Evolutionary conservation across 2,888 invertebrate genomes (phyloP), one percentile per base, ranked within the genome.

Genomic region (Scaeva pyrastri): DNA sequence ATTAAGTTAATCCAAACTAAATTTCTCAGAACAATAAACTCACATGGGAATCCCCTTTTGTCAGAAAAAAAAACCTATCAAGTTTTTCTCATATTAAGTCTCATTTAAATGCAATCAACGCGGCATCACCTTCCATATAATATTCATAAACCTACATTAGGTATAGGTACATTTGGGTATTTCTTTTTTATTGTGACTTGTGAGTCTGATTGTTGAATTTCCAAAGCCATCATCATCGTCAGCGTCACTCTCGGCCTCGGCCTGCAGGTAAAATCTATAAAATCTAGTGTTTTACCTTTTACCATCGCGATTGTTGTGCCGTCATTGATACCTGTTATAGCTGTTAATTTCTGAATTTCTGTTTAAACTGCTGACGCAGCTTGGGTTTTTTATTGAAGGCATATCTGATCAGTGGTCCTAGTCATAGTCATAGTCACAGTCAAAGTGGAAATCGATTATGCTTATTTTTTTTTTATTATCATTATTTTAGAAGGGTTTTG

Each of bases 51-150:
- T 68, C 66, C 48, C 79, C 36, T 39, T 56, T 14, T 21, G 10
- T 8, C 45, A 7, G n/a, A 56, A 36, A 39, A 2, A 58, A 58
- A 58, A n/a, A 62, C 41, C 21, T 23, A 8, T 60, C 7, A 73
- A 45, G 26, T 48, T 43, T 74, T 71, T 84, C 52, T 36, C 50
- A 84, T 58, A 85, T 81, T 43, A 50, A 48, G 64, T 72, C 88
- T 88, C 78, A 88, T 88, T 88, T 87, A 77, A 88, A 88, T 88
- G 88, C 88, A 88, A 80, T 81, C 81, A 81, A 77, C 85, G 84
- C 85, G 84, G 70, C 73, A 78, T 78, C 83, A 62, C 83, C 77
- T 77, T 62, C 73, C 16, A 21, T 41, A 21, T 14, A n/a, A 31
- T 31, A 55, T n/a, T 7, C 19, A 56, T 39, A 39, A 11, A 1